Conservation (phyloP, 2,113 vertebrate species). For the Gambusia holbrooki region DNA sequence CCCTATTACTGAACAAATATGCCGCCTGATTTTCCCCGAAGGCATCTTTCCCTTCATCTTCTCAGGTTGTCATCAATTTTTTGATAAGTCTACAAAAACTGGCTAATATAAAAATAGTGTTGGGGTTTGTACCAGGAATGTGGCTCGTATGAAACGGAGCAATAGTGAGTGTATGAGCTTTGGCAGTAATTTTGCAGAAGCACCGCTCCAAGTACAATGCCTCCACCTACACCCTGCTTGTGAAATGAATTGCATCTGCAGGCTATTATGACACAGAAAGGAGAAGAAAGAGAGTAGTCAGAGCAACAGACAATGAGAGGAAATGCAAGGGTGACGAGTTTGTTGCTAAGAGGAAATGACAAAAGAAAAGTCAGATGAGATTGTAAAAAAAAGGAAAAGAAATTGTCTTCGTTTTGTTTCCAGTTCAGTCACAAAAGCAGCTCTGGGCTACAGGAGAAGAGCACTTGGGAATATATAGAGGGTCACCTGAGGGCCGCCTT, state of each 20-base stretch:
- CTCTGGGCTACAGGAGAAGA: neutral
- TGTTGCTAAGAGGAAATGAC: constrained; percentile 1
- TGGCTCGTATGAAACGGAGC: constrained; percentile 25
- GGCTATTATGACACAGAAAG: constrained; percentile 42
- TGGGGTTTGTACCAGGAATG: neutral
- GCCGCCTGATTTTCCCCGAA: neutral
- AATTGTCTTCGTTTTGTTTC: neutral
- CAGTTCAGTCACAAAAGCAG: constrained; percentile 16
- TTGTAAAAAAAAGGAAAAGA: neutral
- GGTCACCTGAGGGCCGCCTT: constrained; percentile 2
- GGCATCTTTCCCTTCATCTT: neutral
- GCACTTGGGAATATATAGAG: neutral
- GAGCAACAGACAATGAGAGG: constrained; percentile 9
- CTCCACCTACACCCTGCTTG: constrained; percentile 59
- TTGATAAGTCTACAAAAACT: constrained; percentile 17
- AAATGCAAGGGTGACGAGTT: constrained; percentile 16
- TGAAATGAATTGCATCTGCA: constrained; percentile 54
- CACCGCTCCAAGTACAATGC: constrained; percentile 28
- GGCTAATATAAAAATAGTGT: neutral
- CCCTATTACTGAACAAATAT: constrained; percentile 19
- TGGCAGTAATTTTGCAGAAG: constrained; percentile 24
- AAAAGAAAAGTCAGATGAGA: neutral
- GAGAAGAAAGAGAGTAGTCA: constrained; percentile 12
- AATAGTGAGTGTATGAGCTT: constrained; percentile 1
- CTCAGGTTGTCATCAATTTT: constrained; percentile 22